Conservation (phyloP, 2,113 vertebrate species). For the Tragelaphus buxtoni region DNA sequence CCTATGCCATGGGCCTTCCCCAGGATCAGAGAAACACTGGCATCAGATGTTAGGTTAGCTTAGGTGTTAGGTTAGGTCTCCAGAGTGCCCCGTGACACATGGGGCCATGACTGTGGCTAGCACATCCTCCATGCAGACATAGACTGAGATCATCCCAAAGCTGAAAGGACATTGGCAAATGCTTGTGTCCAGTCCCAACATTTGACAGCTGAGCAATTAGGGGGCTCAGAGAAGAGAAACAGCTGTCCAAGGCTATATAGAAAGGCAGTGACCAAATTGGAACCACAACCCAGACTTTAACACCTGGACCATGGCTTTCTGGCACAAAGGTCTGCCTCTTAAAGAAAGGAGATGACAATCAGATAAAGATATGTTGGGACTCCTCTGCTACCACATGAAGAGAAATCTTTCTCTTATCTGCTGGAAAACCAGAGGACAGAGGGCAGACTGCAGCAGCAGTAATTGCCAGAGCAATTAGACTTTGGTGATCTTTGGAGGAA, state of each 20-base stretch:
- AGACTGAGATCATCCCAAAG: neutral
- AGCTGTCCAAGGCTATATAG: neutral
- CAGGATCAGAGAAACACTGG: neutral
- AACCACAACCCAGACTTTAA: neutral
- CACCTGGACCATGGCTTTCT: neutral
- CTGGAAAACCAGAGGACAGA: neutral
- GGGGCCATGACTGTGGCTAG: no score
- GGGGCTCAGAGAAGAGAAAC: neutral
- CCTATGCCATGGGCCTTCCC: neutral
- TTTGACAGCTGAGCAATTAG: neutral
- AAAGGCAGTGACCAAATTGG: neutral
- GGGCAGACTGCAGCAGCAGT: neutral
- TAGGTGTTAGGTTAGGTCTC: no score
- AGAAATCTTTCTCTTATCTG: neutral
- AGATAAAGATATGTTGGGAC: neutral
- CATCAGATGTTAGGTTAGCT: neutral
- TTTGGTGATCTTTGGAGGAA: neutral
- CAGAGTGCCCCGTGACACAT: neutral
- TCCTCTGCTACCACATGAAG: neutral
- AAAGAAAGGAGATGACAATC: neutral
- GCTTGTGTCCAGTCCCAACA: neutral
- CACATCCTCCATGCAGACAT: neutral
- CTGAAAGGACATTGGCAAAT: neutral
- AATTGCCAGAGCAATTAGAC: neutral
- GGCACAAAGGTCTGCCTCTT: neutral